Evolutionary conservation across 2,797 vertebrate genomes (phyloP), one percentile per base, ranked within the genome.

Genomic region (Poeciliopsis gracilis): DNA sequence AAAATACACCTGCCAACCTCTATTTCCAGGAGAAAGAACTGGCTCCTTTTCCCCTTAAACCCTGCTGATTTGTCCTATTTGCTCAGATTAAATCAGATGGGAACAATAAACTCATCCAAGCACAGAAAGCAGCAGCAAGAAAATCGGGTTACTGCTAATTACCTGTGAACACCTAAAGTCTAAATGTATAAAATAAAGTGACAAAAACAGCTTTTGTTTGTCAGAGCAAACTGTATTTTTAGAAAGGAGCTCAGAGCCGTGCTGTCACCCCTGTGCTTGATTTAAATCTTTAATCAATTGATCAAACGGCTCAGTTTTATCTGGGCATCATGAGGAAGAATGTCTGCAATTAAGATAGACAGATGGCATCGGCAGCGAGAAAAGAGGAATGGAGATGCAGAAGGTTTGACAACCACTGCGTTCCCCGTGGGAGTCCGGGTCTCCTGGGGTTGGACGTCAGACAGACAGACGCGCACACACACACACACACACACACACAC

Each of bases 271-370:
- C 84, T 80, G 82, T 81, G 85, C 85, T 89, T 82, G 89, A 86
- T 87, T 92, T 92, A 80, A 86, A 87, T 86, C 91, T 81, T 86
- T 92, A 92, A 91, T 94, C 92, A 89, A 88, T 82, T 90, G 90
- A 92, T 94, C 90, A 94, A 93, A 93, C 87, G 84, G 86, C 81
- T 86, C 83, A 81, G 82, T 90, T 91, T 87, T 87, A 88, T 85
- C 83, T 82, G 70, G 86, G 85, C 83, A 75, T 83, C 87, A 87
- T 72, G 82, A 91, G 84, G 82, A 89, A 81, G 86, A 84, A 87
- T 75, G 85, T 90, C 87, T 84, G 84, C 89, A 89, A 90, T 94
- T 92, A 90, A 92, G 92, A 94, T 75, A 84, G 91, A 92, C 92
- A 94, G 92, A 93, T 92, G 91, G 90, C 87, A 87, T 81, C 80